Base-by-base conservation (phyloP, 2,113 vertebrate genomes). In the Tachycineta bicolor region DNA sequence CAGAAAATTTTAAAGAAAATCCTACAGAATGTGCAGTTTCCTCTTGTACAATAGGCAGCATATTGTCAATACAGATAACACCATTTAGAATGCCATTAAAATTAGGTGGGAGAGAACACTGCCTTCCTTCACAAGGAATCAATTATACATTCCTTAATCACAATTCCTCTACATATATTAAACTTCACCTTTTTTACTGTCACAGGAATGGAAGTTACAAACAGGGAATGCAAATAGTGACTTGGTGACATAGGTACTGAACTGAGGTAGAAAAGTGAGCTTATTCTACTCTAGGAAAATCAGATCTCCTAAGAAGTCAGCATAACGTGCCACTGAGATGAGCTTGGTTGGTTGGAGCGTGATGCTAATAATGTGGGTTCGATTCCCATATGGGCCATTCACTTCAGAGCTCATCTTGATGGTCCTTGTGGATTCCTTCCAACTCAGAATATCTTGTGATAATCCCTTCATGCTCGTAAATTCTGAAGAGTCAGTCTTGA, bases 281-380 rank as follows among this genome's bases (percentile, higher is more conserved):
- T 78, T 89, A 49, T 26, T 67, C 33, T 34, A 19, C 17, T 63
- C 41, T 5, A 46, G 13, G 6, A 74, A 93, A 83, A 83, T 50
- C n/a, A 62, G 13, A 41, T 63, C 37, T 81, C 46, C 24, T 47
- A 25, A 62, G 14, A 68, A 71, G 4, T 0, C 50, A 14, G 29
- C 34, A 79, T 39, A 59, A 25, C 5, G 37, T 33, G 31, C 33
- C 53, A 44, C 62, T 68, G 46, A 68, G 53, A 52, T 68, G 11
- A 77, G 26, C 26, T 22, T 5, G 0, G 14, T 8, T 31, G 21
- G 31, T 8, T 52, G 22, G 33, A 68, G 22, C 0, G 0, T 26
- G 17, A 26, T 26, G 43, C 33, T 43, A 44, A 44, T 18, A 60
- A 44, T 1, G 33, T 52, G 53, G 53, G 53, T 12, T 68, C 1